Percentiles rank a stretch among this genome's conserved stretches.
phyloP scores from a whole-genome alignment of 1,140 invertebrate species.

The Drosophila saltans region DNA sequence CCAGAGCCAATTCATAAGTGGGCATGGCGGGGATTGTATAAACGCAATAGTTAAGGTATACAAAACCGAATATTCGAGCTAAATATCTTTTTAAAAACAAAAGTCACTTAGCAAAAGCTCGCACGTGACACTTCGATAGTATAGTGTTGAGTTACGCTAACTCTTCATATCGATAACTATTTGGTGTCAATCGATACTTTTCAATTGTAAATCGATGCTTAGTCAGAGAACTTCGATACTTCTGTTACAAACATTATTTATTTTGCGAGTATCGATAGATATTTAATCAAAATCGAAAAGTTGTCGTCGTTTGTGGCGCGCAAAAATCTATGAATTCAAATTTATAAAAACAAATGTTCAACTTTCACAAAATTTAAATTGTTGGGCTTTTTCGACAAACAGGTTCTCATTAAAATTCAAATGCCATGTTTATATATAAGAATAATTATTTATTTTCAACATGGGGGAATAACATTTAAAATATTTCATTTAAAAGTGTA shows the following conservation, averaged over 20 bases:
- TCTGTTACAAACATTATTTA: too few species aligned
- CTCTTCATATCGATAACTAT: neutral
- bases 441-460: conserved; percentile 80
- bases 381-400: too few species aligned
- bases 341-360: too few species aligned
- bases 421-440: conserved; percentile 49
- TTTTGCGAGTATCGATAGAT: neutral
- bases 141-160: neutral
- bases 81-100: neutral
- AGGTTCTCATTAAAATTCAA: neutral
- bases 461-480: conserved; percentile 61
- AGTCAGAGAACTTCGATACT: too few species aligned
- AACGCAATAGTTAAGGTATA: neutral
- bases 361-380: too few species aligned
- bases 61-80: neutral
- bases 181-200: neutral
- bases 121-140: neutral
- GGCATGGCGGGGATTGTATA: conserved; percentile 84
- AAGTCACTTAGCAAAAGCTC: neutral
- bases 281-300: neutral
- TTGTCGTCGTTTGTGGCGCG: too few species aligned
- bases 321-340: neutral
- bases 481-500: conserved; percentile 61
- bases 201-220: too few species aligned
- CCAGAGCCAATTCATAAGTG: conserved; percentile 87